These are phyloP conservation scores for Dasypus novemcinctus DNA, from an alignment of 2,113 vertebrate genomes.

Conservation along the genomic window DNA sequence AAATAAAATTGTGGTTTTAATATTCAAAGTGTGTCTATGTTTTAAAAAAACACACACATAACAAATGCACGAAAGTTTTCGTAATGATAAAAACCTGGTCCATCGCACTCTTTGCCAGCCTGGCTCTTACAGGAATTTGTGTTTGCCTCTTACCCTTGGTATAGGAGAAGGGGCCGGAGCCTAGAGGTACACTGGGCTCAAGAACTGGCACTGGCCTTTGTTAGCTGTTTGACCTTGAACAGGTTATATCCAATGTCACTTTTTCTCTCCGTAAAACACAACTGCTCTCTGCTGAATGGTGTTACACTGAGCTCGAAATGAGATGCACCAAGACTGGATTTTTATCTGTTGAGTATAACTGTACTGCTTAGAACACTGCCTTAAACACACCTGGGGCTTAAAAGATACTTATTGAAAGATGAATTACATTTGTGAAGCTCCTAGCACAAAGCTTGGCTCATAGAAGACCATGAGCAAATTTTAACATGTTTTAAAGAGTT, in stretches of 20 bases:
- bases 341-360: neutral
- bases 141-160: neutral
- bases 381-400: neutral
- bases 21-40: neutral
- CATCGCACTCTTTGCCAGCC: neutral
- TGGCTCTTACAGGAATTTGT: neutral
- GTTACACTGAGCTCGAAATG: neutral
- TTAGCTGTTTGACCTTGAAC: neutral
- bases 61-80: neutral
- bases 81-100: too few relatives aligned
- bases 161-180: neutral
- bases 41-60: neutral
- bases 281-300: too few relatives aligned
- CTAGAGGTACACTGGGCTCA: neutral
- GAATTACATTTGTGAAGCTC: neutral
- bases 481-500: neutral
- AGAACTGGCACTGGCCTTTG: too few relatives aligned
- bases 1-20: neutral
- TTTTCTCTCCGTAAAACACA: neutral
- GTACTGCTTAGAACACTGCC: neutral
- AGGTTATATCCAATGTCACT: neutral
- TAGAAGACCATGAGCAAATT: neutral
- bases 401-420: rapidly evolving
- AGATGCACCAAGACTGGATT: too few relatives aligned
- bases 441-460: neutral